These are phyloP conservation scores for Nansenia antarctica DNA, from an alignment of 2,113 vertebrate species.

Conservation along the genomic window DNA sequence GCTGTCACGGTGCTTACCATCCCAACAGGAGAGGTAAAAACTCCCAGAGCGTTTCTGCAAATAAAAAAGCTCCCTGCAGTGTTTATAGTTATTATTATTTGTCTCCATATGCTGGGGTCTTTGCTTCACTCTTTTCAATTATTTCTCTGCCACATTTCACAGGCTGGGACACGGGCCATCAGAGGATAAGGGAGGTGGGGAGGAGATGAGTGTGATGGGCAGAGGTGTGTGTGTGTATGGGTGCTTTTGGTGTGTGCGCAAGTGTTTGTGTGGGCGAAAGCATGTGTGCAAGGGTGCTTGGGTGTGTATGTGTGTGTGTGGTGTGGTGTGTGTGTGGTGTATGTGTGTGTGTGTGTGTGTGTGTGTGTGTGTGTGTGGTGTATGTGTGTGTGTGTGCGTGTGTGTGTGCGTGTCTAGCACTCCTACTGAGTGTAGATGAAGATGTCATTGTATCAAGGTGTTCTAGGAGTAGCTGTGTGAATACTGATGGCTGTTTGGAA, in stretches of 20 bases:
- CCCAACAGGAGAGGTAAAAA: conserved; percentile 7
- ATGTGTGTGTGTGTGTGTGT: too few species aligned
- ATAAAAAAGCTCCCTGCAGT: conserved; percentile 1
- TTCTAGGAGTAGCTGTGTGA: conserved; percentile 45
- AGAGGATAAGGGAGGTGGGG: conserved; percentile 55
- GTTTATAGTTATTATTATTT: conserved; percentile 28
- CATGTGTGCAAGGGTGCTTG: too few species aligned
- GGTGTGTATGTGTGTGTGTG: too few species aligned
- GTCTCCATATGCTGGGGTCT: conserved; percentile 10
- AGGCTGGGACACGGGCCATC: conserved; percentile 31
- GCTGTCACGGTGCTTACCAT: conserved; percentile 1
- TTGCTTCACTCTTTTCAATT: conserved; percentile 48
- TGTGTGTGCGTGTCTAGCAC: neutral
- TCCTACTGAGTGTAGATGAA: conserved; percentile 52
- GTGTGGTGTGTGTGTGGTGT: too few species aligned
- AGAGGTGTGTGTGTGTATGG: conserved; percentile 10
- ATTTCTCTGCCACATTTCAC: conserved; percentile 49
- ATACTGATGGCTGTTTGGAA: conserved; percentile 50
- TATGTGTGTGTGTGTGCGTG: too few species aligned
- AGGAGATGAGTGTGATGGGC: conserved; percentile 46
- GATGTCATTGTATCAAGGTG: conserved; percentile 61
- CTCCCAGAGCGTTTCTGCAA: conserved; percentile 9
- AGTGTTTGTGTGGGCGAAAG: too few species aligned
- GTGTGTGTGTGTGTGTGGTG: too few species aligned
- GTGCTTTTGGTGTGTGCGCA: too few species aligned